phyloP scores from a whole-genome alignment of 2,797 vertebrate species.

The Anguilla anguilla region DNA sequence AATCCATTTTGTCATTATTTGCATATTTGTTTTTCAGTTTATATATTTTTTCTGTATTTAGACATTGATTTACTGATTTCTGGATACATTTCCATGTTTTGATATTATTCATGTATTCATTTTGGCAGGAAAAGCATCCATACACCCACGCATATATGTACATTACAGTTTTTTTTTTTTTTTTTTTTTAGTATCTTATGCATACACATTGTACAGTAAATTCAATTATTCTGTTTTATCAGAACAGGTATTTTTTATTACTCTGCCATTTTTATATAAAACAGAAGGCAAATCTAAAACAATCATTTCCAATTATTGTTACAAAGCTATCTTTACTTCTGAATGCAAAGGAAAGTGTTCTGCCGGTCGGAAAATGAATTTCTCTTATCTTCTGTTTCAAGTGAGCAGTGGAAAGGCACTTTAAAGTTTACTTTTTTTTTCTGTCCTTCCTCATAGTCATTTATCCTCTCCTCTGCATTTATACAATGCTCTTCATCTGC shows the following conservation, averaged over 20 bases:
- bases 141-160: neutral
- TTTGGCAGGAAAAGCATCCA: neutral
- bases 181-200: neutral
- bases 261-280: conserved; percentile 9
- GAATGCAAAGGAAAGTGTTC: neutral
- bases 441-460: neutral
- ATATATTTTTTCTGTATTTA: no score
- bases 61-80: no score
- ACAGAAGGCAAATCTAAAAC: neutral
- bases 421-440: neutral
- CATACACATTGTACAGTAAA: neutral
- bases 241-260: neutral
- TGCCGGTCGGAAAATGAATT: neutral
- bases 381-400: neutral
- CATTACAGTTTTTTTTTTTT: neutral
- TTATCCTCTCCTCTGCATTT: neutral
- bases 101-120: no score
- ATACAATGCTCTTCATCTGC: neutral
- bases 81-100: no score
- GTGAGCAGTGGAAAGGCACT: conserved; percentile 3
- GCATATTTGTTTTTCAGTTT: no score
- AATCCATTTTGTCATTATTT: no score
- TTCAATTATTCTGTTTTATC: neutral
- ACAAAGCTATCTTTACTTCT: neutral
- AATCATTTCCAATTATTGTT: conserved; percentile 14